Percentiles rank a stretch among this genome's conserved stretches.
These are phyloP conservation scores for Poicephalus gulielmi DNA, from an alignment of 2,113 vertebrate species.

Conservation along the genomic window DNA sequence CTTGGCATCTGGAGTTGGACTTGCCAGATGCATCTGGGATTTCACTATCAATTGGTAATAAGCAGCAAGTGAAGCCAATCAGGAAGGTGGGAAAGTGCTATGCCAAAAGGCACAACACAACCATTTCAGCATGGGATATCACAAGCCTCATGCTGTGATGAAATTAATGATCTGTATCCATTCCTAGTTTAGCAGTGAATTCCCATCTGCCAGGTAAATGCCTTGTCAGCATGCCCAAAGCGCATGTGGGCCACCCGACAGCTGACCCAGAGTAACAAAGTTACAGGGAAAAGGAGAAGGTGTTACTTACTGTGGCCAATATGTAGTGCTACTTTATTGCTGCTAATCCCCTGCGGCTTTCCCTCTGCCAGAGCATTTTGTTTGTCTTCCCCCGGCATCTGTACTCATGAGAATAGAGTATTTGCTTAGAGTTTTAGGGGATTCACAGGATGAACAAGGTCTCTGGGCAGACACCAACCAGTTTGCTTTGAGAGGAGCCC, in stretches of 20 bases:
- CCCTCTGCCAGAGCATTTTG: not conserved
- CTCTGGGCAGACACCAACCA: not conserved
- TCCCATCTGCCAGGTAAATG: not conserved
- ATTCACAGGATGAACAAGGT: not conserved
- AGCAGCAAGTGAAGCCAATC: not conserved
- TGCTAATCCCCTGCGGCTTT: not conserved
- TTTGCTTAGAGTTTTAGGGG: not conserved
- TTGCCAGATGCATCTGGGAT: not conserved
- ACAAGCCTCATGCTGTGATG: not conserved
- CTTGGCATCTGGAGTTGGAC: not conserved
- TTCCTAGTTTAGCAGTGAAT: not conserved
- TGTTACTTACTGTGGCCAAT: not conserved
- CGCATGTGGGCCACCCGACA: rapidly evolving
- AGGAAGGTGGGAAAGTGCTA: not conserved
- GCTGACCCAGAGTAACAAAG: not conserved
- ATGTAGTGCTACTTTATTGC: not conserved
- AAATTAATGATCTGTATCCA: not conserved
- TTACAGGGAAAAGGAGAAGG: not conserved
- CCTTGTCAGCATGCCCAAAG: not conserved
- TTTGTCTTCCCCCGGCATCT: not conserved
- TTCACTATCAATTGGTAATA: not conserved
- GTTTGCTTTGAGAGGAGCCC: not conserved
- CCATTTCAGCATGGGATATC: not conserved
- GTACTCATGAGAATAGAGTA: not conserved
- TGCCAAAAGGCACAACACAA: not conserved